Base-by-base conservation (phyloP, 2,888 invertebrate species). In the Trichopoda pennipes region DNA sequence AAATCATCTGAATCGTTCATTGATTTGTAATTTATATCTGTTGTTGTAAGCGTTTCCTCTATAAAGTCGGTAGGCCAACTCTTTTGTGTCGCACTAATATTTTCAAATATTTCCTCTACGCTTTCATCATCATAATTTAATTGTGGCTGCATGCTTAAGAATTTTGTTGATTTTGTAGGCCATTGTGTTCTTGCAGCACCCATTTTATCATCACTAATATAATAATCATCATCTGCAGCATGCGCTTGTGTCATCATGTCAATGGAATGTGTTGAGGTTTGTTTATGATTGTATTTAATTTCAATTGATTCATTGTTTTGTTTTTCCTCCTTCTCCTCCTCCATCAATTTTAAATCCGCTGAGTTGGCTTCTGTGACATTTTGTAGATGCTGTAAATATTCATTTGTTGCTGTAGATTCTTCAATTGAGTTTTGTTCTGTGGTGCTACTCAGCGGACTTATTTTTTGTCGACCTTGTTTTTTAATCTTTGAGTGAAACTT, bases 51-150 rank as follows among this genome's bases (percentile, higher is more conserved):
- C 70, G 86, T 82, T 9, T 70, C 80, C 0, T 85, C 86, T 7
- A 87, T 73, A 55, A 89, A 89, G 56, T 89, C 89, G 0, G 87
- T 86, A 28, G 89, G 89, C 89, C 89, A 89, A 66, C 85, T 87
- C 17, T 87, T 85, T 23, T 72, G 79, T 28, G 75, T 79, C 1
- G 72, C 82, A 63, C 47, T 73, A 17, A 53, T 53, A 44, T 73
- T 73, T 55, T 51, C 44, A 8, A 58, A 55, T 35, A 35, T 56
- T 21, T 68, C 55, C 14, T 14, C 56, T 35, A 6, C 16, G n/a
- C 28, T 28, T 28, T 64, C 49, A 28, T 58, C 56, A 10, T 73
- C 61, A 44, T 70, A 73, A 47, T 61, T 42, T 16, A n/a, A n/a
- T 19, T 28, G 47, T n/a, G 70, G 28, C 16, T 56, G 28, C 19